Evolutionary conservation across 2,797 vertebrate genomes (phyloP), one percentile per base, ranked within the genome.

Genomic region (Acrocephalus scirpaceus): DNA sequence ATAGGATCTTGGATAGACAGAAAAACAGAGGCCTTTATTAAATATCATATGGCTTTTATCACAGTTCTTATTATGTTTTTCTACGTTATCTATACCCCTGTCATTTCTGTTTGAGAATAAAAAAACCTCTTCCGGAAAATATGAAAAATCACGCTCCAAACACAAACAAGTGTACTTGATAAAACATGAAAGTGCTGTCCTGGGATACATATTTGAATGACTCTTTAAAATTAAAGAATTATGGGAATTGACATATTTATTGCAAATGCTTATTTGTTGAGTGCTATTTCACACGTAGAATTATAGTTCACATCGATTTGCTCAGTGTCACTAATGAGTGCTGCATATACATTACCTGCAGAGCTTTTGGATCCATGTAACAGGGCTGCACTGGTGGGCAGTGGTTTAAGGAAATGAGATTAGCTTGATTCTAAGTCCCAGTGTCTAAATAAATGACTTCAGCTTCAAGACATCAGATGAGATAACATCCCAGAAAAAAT

Each of bases 371-470:
- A 78, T 91, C 45, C n/a, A 5, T 84, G 34, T 74, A 87, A 91
- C 57, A 26, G 67, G 47, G 69, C 89, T 96, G 71, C 57, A 65
- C 88, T 5, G 0, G 73, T 92, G 83, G 80, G 75, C 73, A 80
- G 65, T 84, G 75, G 82, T 95, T 95, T 94, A 96, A 94, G 94
- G 73, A 87, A 97, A 96, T 9, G 7, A 80, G 54, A 95, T 96
- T 97, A 94, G 40, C 61, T 57, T 90, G 38, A 90, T 82, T 51
- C 21, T 91, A 86, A 85, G 93, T 77, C 74, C 72, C 51, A 78
- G 13, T 85, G 86, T 89, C 95, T 94, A 95, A 88, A 95, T 95
- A 91, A 96, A 83, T 87, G 3, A 95, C 79, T 96, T 97, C 93
- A 95, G 78, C 81, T 94, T 95, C 85, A 91, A 93, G 56, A 92